Evolutionary conservation across 2,113 vertebrate species (phyloP), one percentile per base, ranked within the genome.

Genomic region (Eonycteris spelaea): DNA sequence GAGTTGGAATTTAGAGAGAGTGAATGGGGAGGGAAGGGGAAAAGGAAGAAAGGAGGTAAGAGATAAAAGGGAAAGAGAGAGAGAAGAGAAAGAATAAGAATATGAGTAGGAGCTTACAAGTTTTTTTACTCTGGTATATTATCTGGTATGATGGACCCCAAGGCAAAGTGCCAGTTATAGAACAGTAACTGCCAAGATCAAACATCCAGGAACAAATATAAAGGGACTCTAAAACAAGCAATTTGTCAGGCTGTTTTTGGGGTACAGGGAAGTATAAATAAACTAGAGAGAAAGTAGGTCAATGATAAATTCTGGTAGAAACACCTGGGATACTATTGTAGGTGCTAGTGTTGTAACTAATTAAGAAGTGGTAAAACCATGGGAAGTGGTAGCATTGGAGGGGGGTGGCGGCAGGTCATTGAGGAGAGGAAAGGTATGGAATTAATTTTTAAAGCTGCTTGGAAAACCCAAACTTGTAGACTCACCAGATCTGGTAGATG

Each of bases 261-360:
- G 93, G 83, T 95, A 83, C 87, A 84, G 11, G 67, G 92, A 95
- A 89, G 35, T 63, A 16, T 88, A 71, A 95, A 96, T 85, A 87
- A 96, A 86, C 63, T 53, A 83, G 67, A 74, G 65, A 93, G 93
- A 97, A 97, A 97, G 65, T 96, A 96, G 94, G 87, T 78, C 95
- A 92, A 14, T 68, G 77, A 93, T 59, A 86, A 91, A 95, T 90
- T 87, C 67, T 33, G 48, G 48, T 75, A 67, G 55, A 91, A 92
- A 89, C n/a, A 61, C 40, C 77, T 95, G 84, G 71, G 94, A 95
- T 74, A 51, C 71, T 80, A 78, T 78, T 38, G 55, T 38, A 67
- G 40, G 40, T 38, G 35, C 55, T 43, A 14, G 63, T 65, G 40
- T 73, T 90, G 28, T 45, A 74, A 74, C 21, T 83, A 88, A 95